Percentiles rank a stretch among this genome's conserved stretches.
Conservation (phyloP, 2,113 vertebrate genomes). For the Hypomesus transpacificus region DNA sequence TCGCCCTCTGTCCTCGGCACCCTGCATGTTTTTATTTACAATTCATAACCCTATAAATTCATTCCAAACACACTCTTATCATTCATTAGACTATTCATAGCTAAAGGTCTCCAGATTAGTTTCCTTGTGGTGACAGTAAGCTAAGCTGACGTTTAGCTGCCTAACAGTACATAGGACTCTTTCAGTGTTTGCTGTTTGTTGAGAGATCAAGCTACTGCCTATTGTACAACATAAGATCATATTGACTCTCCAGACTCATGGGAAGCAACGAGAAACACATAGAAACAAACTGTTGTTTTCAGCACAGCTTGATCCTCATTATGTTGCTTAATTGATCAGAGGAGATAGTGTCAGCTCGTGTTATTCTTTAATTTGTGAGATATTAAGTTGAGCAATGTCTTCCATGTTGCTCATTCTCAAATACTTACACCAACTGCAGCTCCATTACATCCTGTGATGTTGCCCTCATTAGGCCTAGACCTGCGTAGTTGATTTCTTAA, state of each 20-base stretch:
- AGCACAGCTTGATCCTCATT: conserved; percentile 63
- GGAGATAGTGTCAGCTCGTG: conserved; percentile 58
- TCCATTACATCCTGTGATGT: conserved; percentile 50
- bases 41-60: not conserved
- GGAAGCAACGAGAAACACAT: conserved; percentile 65
- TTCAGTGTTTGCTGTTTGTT: no score
- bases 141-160: no score
- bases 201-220: no score
- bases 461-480: conserved; percentile 9
- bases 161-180: no score
- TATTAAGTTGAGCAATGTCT: conserved; percentile 73
- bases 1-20: not conserved
- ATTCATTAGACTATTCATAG: not conserved
- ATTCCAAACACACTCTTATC: not conserved
- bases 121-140: no score
- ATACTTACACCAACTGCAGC: conserved; percentile 43
- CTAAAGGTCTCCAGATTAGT: not conserved
- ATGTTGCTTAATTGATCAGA: conserved; percentile 66
- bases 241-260: conserved; percentile 55
- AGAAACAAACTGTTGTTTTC: conserved; percentile 71
- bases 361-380: conserved; percentile 71
- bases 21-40: not conserved
- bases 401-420: conserved; percentile 58
- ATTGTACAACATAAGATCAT: no score
- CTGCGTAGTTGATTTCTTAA: no score